Evolutionary conservation across 2,888 invertebrate species (phyloP).

Genomic region (Drosophila mimica): DNA sequence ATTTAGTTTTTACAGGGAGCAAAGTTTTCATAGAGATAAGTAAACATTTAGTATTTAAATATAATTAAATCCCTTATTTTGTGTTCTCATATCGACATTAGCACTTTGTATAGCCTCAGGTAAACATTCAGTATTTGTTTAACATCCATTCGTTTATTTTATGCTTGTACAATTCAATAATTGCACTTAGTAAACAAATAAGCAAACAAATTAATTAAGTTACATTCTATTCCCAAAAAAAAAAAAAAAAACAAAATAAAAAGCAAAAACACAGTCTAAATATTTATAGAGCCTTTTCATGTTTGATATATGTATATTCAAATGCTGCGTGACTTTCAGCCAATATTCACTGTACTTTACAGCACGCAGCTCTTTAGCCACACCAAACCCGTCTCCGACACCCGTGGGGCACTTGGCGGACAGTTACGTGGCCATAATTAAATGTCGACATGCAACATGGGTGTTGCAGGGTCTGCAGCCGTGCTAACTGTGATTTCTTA

Average conservation of each 20-base stretch:
- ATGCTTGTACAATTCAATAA: neutral
- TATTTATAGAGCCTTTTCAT: slow-evolving; percentile 1
- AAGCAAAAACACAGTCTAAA: neutral
- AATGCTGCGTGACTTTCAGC: neutral
- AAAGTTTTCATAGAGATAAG: neutral
- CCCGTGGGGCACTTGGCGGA: slow-evolving; percentile 35
- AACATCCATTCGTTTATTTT: slow-evolving; percentile 2
- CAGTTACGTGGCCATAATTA: slow-evolving; percentile 78
- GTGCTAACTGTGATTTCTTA: slow-evolving; percentile 37
- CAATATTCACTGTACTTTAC: slow-evolving; percentile 34
- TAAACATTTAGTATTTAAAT: neutral
- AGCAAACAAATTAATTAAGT: neutral
- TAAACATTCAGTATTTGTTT: slow-evolving; percentile 6
- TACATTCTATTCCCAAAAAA: neutral
- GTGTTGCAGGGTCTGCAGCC: slow-evolving; percentile 51
- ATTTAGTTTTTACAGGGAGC: neutral
- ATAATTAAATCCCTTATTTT: neutral
- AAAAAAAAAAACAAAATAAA: neutral
- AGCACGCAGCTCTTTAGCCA: neutral
- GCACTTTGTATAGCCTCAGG: neutral
- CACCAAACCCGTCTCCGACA: neutral
- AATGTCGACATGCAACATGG: slow-evolving; percentile 79
- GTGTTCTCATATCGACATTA: neutral
- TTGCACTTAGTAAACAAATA: neutral
- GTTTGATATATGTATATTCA: neutral